A percentile compares a stretch with the other conserved stretches of the same genome.
Conservation (phyloP, 1,140 invertebrate genomes). For the Anadara kagoshimensis region DNA sequence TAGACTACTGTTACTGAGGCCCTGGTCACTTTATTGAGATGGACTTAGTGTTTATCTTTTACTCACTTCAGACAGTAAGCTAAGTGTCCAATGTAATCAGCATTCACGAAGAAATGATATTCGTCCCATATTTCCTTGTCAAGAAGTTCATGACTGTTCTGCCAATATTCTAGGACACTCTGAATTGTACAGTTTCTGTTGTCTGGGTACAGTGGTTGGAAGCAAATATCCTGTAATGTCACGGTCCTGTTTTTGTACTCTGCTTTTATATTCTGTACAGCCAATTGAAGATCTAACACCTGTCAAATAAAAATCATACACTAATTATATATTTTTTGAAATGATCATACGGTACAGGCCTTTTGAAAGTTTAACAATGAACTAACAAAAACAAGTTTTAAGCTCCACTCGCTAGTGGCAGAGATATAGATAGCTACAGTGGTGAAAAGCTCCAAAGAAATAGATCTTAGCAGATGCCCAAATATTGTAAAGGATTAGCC, state of each 20-base stretch:
- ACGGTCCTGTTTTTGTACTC: slow-evolving; percentile 74
- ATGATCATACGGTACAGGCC: no score
- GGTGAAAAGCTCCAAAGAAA: no score
- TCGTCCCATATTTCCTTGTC: slow-evolving; percentile 51
- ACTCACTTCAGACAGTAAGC: slow-evolving; percentile 76
- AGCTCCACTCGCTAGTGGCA: no score
- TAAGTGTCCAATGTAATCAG: slow-evolving; percentile 88
- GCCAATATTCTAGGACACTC: slow-evolving; percentile 93
- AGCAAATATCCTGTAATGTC: slow-evolving; percentile 90
- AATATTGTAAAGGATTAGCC: no score
- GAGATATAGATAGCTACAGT: no score
- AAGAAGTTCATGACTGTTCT: slow-evolving; percentile 74
- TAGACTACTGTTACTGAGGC: no score
- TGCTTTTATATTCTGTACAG: slow-evolving; percentile 75
- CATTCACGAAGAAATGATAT: slow-evolving; percentile 47
- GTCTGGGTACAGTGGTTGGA: slow-evolving; percentile 84
- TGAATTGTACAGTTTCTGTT: slow-evolving; percentile 87
- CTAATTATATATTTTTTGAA: no score
- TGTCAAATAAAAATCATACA: slow-evolving; percentile 60
- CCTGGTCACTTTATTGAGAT: no score
- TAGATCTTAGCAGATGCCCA: no score
- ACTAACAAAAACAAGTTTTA: no score
- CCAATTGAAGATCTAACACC: slow-evolving; percentile 85
- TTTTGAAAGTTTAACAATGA: no score
- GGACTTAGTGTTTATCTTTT: not conserved